Evolutionary conservation across 2,888 invertebrate genomes (phyloP).

Genomic region (Alloplasta piceator): DNA sequence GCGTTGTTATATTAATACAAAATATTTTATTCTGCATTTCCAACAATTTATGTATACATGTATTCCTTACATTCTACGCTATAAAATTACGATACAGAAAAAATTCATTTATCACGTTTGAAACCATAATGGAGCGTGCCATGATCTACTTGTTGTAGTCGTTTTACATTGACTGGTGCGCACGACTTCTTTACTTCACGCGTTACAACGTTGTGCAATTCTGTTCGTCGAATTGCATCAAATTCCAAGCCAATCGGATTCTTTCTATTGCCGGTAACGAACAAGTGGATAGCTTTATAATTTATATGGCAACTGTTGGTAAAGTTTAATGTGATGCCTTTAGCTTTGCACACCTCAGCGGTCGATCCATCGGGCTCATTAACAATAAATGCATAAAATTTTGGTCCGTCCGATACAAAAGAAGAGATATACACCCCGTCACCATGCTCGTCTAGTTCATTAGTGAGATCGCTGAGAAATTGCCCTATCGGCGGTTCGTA

Average conservation of each 20-base stretch:
- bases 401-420: too few relatives aligned
- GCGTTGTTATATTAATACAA: too few relatives aligned
- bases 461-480: conserved; percentile 69
- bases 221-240: conserved; percentile 5
- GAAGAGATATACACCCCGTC: too few relatives aligned
- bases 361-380: too few relatives aligned
- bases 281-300: conserved; percentile 13
- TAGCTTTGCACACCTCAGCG: too few relatives aligned
- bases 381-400: too few relatives aligned
- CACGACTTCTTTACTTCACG: background rate
- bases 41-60: too few relatives aligned
- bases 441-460: conserved; percentile 56
- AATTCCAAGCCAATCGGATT: background rate
- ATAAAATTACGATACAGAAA: too few relatives aligned
- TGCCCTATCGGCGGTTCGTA: conserved; percentile 70
- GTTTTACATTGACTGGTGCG: conserved; percentile 10
- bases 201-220: conserved; percentile 15
- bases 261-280: background rate
- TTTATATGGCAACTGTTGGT: conserved; percentile 7
- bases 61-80: too few relatives aligned
- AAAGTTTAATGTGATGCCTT: conserved; percentile 2
- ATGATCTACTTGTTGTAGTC: conserved; percentile 3
- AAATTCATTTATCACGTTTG: too few relatives aligned
- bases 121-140: conserved; percentile 23
- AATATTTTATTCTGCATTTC: too few relatives aligned